Percentiles rank a stretch among this genome's conserved stretches.
Conservation (phyloP, 2,888 invertebrate species). For the Chrysotoxum bicinctum region DNA sequence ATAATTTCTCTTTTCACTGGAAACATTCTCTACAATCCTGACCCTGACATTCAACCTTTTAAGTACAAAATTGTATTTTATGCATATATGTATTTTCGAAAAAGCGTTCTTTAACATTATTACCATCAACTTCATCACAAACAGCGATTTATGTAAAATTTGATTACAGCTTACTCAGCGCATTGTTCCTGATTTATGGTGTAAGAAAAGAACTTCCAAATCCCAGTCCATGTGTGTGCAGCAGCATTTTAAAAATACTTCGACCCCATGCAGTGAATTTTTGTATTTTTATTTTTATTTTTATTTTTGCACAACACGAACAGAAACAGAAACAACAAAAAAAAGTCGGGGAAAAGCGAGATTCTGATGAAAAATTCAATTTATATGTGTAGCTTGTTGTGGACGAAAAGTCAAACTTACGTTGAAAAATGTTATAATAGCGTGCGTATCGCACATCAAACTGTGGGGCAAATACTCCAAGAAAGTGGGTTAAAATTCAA, state of each 20-base stretch:
- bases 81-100: not conserved
- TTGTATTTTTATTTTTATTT: conserved; percentile 16
- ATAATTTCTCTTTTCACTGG: conserved; percentile 10
- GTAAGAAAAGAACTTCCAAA: not conserved
- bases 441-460: not conserved
- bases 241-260: conserved; percentile 64
- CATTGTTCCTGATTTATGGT: conserved; percentile 7
- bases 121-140: conserved; percentile 14
- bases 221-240: conserved; percentile 43
- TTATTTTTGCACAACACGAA: conserved; percentile 37
- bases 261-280: conserved; percentile 67
- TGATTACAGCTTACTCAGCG: conserved; percentile 33
- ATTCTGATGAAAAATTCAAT: conserved; percentile 40
- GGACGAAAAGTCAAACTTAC: conserved; percentile 17
- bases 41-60: conserved; percentile 36
- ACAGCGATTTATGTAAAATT: conserved; percentile 36
- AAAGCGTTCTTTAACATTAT: not conserved
- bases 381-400: conserved; percentile 2
- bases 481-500: not conserved
- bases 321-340: not conserved
- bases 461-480: not conserved
- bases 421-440: not conserved
- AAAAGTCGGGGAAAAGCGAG: not conserved
- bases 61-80: not conserved
- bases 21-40: conserved; percentile 10